phyloP scores from a whole-genome alignment of 2,113 vertebrate species.

The Seriola quinqueradiata region DNA sequence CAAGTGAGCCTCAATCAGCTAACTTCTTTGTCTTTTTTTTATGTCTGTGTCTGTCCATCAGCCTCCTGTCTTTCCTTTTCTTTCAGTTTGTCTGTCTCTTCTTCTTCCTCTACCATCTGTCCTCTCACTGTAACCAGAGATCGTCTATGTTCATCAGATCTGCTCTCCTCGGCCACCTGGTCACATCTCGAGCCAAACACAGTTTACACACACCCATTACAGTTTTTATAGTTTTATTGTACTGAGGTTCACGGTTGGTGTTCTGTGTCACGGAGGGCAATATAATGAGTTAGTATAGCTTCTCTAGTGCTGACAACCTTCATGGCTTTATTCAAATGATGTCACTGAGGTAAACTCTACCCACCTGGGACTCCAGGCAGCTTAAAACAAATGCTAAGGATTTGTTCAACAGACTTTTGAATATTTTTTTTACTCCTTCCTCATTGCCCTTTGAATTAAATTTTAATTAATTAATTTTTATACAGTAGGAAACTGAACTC shows the following conservation, averaged over 20 bases:
- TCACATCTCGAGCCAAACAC: background rate
- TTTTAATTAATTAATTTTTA: too few species aligned
- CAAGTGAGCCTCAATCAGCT: too few species aligned
- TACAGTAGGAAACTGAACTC: too few species aligned
- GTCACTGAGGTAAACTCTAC: constrained; percentile 11
- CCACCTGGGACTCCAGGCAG: background rate
- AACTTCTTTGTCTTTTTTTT: too few species aligned
- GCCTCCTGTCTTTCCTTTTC: background rate
- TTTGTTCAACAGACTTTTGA: too few species aligned
- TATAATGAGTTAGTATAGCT: background rate
- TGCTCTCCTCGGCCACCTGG: constrained; percentile 23
- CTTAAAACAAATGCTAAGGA: background rate
- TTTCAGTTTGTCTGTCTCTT: background rate
- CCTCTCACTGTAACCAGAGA: constrained; percentile 37
- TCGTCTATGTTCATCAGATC: background rate
- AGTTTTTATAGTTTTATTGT: background rate
- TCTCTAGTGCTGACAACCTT: background rate
- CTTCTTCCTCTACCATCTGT: constrained; percentile 52
- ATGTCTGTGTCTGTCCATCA: background rate
- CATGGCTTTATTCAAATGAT: background rate
- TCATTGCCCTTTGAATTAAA: too few species aligned
- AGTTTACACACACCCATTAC: background rate
- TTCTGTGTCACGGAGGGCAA: background rate
- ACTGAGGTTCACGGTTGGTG: background rate
- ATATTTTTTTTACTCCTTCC: too few species aligned